These are phyloP conservation scores for Scomber japonicus DNA, from an alignment of 2,113 vertebrate species.

Conservation along the genomic window DNA sequence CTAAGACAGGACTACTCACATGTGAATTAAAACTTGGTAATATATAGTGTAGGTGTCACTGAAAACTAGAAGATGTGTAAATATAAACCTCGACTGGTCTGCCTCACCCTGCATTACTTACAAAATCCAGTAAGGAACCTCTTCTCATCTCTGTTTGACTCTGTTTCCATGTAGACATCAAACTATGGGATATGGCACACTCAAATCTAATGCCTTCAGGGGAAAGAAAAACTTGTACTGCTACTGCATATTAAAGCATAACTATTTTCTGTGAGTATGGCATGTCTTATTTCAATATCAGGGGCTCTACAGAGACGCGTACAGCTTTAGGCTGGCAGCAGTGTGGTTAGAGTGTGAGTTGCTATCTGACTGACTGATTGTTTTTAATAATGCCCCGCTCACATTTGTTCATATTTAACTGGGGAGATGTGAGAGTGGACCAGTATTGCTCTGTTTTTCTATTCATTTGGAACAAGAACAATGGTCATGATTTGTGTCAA, in stretches of 20 bases:
- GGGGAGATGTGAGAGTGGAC: conserved; percentile 45
- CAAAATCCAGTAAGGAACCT: conserved; percentile 1
- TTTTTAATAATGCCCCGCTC: conserved; percentile 72
- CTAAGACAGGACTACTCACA: background rate
- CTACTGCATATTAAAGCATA: conserved; percentile 50
- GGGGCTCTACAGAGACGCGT: conserved; percentile 55
- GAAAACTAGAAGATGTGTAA: background rate
- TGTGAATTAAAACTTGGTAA: background rate
- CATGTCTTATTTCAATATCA: conserved; percentile 66
- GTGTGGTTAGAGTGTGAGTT: conserved; percentile 43
- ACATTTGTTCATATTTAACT: conserved; percentile 69
- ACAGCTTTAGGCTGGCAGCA: conserved; percentile 63
- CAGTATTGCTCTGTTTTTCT: conserved; percentile 39
- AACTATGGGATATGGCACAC: conserved; percentile 24
- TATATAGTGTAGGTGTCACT: background rate
- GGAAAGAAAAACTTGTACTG: conserved; percentile 25
- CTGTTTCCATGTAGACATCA: conserved; percentile 42
- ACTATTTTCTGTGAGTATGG: conserved; percentile 61
- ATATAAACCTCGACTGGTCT: background rate
- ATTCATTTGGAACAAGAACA: conserved; percentile 44
- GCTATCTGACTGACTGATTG: conserved; percentile 74
- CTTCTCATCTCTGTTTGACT: conserved; percentile 32
- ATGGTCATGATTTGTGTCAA: conserved; percentile 42
- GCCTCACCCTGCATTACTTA: conserved; percentile 9
- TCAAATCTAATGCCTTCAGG: conserved; percentile 42